A percentile compares a stretch with the other conserved stretches of the same genome.
Conservation (phyloP, 2,888 invertebrate species). For the Diarsia dahlii region DNA sequence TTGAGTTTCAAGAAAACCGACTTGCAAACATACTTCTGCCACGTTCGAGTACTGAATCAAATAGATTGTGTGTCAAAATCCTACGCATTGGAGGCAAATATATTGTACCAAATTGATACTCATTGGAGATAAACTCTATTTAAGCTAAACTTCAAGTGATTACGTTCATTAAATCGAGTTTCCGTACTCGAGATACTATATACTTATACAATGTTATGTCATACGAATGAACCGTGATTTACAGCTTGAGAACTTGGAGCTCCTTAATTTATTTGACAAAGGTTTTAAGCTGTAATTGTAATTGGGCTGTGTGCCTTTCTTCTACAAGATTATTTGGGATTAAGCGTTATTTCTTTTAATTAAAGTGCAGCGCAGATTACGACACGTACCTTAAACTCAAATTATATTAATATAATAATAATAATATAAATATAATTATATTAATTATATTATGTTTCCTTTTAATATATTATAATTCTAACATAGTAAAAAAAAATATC, state of each 20-base stretch:
- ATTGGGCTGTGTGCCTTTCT: no score
- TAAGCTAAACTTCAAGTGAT: constrained; percentile 4
- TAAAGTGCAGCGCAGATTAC: background rate
- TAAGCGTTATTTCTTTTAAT: background rate
- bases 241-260: background rate
- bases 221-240: background rate
- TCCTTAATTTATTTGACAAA: background rate
- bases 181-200: no score
- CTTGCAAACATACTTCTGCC: background rate
- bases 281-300: no score
- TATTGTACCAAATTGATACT: constrained; percentile 24
- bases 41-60: background rate
- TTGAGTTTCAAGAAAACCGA: background rate
- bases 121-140: background rate
- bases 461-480: no score
- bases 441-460: no score
- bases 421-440: no score
- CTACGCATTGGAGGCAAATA: constrained; percentile 2
- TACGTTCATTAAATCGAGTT: background rate
- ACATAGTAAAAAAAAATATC: no score
- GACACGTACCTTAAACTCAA: no score
- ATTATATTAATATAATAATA: no score
- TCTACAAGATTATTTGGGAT: background rate
- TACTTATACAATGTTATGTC: background rate
- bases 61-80: background rate